Base-by-base conservation (phyloP, 2,888 invertebrate species). In the Myopa testacea region DNA sequence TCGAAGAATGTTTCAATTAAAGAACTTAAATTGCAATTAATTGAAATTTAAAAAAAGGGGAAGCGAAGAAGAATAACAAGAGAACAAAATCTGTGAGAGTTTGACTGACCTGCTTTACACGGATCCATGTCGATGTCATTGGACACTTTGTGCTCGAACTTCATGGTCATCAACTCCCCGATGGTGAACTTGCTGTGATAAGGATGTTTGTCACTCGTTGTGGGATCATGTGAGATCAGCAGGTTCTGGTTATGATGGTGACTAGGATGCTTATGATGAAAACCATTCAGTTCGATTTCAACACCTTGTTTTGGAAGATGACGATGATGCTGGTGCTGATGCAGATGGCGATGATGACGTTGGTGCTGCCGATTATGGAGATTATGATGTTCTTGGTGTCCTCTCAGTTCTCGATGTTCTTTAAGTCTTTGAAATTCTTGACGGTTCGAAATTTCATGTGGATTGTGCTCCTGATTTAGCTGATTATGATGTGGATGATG, bases 41-140 rank as follows among this genome's bases (percentile, higher is more conserved):
- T 10, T 8, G 6, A 45, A 45, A 45, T 45, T 45, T 10, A 10
- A 45, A 45, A 10, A 45, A 45, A 8, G 45, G 45, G 45, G 10
- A 45, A 45, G 45, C 6, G 10, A 45, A 10, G 45, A 45, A 45
- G 10, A 8, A 10, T 45, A 26, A 26, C 26, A 26, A 26, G 26
- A 26, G 26, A 26, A 26, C 26, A 26, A 26, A 26, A 8, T 45
- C 7, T 45, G 45, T 45, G 45, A 45, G 6, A 34, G 14, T 38
- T 10, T 4, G 6, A 90, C 93, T 93, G 90, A 96, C 96, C 94
- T 87, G 95, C 94, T 92, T 96, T 96, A 90, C 96, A 96, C 77
- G 96, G 94, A 90, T 96, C 96, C 91, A 95, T 90, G 87, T 96
- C 94, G 81, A 94, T 89, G 87, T 96, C 96, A 81, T 92, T 91